Conservation (phyloP, 1,140 invertebrate species). For the Lutraria rhynchaena region DNA sequence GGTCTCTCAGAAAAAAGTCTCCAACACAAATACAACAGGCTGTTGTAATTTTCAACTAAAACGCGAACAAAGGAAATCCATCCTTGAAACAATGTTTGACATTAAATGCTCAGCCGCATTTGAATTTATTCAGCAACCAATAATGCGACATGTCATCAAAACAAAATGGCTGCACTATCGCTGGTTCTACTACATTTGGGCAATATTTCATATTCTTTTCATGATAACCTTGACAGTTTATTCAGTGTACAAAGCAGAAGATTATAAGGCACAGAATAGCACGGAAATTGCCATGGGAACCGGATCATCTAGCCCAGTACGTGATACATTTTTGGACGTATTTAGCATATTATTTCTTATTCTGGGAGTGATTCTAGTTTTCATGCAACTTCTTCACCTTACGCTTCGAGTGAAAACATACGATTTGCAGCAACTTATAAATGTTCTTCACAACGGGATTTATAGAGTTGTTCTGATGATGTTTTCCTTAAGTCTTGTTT, state of each 20-base stretch:
- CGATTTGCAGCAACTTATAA: conserved; percentile 16
- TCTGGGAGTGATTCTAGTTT: conserved; percentile 31
- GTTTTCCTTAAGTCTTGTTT: conserved; percentile 33
- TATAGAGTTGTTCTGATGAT: conserved; percentile 48
- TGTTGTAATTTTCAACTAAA: conserved; percentile 18
- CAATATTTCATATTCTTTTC: conserved; percentile 58
- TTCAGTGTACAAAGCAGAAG: conserved; percentile 54
- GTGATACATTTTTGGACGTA: background rate
- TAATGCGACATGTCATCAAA: conserved; percentile 62
- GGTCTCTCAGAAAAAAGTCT: conserved; percentile 34
- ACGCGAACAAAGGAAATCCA: conserved; percentile 41
- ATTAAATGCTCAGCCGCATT: conserved; percentile 57
- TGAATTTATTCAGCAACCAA: conserved; percentile 59
- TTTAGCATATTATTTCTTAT: conserved; percentile 32
- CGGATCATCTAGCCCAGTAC: background rate
- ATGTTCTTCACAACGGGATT: conserved; percentile 53
- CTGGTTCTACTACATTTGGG: conserved; percentile 60
- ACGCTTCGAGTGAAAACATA: conserved; percentile 34
- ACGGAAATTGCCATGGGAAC: conserved; percentile 1
- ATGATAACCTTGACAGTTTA: conserved; percentile 62
- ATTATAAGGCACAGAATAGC: background rate
- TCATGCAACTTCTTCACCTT: conserved; percentile 24
- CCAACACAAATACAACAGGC: background rate
- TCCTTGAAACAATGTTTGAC: conserved; percentile 67
- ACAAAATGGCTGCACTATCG: conserved; percentile 64